Conservation (phyloP, 2,888 invertebrate genomes). For the Limnephilus auricula region DNA sequence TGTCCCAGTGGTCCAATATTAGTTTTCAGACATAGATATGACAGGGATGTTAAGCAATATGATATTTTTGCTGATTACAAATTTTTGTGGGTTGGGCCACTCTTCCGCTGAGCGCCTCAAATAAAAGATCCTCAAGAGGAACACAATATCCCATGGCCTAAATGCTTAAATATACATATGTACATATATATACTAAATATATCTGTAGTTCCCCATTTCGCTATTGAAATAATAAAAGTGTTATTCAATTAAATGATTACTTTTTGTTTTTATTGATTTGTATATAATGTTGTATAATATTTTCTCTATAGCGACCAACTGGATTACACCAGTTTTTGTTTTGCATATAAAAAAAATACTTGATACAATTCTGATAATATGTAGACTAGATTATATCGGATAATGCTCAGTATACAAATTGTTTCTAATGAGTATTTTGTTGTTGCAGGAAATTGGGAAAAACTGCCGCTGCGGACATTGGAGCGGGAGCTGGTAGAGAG, state of each 20-base stretch:
- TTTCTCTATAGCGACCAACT: background rate
- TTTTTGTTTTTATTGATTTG: background rate
- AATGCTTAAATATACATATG: no score
- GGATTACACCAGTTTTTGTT: background rate
- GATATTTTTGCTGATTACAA: no score
- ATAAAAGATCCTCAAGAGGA: no score
- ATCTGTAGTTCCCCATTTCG: background rate
- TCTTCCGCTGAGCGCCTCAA: no score
- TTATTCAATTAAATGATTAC: background rate
- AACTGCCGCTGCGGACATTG: conserved; percentile 92
- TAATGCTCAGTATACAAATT: background rate
- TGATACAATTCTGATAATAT: background rate
- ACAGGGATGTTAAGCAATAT: no score
- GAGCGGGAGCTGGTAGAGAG: conserved; percentile 93
- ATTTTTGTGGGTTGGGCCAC: no score
- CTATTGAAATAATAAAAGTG: no score
- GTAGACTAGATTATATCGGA: background rate
- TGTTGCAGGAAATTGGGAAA: conserved; percentile 88
- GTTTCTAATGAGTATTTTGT: background rate
- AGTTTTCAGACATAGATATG: no score
- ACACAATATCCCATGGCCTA: no score
- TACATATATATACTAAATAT: no score
- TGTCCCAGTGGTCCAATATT: no score
- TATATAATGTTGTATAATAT: no score
- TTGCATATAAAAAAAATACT: background rate